Base-by-base conservation (phyloP, 2,797 vertebrate species). In the Paratrypauchen microcephalus region DNA sequence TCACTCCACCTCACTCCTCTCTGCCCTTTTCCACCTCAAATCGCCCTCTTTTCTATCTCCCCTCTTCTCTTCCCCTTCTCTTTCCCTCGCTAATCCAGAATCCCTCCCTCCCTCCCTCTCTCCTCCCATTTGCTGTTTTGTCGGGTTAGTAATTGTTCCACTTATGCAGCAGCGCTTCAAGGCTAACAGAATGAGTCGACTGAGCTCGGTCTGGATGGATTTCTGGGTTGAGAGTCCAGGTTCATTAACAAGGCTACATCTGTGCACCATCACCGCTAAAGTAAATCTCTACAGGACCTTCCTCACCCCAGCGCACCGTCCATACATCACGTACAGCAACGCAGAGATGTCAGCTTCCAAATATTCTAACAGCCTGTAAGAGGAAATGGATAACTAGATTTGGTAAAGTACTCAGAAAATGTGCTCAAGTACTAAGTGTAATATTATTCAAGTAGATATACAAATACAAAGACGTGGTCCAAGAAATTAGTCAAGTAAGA, bases 91-190 rank as follows among this genome's bases (percentile, higher is more conserved):
- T 41, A 2, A 7, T n/a, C 48, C 19, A 18, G 2, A 4, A 19
- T 19, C 39, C 39, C n/a, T 54, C n/a, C 19, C 0, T 52, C 54
- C 2, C 54, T 57, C n/a, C n/a, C 58, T 12, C 18, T n/a, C 60
- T 15, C 30, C 30, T 74, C 78, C 78, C 77, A 80, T 79, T 79
- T 82, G 79, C 74, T 81, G 79, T 79, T 77, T 77, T 76, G 69
- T 66, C 32, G n/a, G 60, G 59, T 63, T 76, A 52, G 70, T 76
- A 82, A 79, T 73, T 76, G 70, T 75, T 85, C 69, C 72, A 78
- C 65, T 83, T 76, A 75, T 61, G 19, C 73, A 74, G 19, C 73
- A 74, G 76, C 80, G 71, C 77, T 83, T 70, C 55, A 65, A 79
- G 72, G 76, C 69, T 81, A 68, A 78, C 71, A 56, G 77, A 69